Conservation (phyloP, 2,797 vertebrate genomes). For the Cheirogaleus major region DNA sequence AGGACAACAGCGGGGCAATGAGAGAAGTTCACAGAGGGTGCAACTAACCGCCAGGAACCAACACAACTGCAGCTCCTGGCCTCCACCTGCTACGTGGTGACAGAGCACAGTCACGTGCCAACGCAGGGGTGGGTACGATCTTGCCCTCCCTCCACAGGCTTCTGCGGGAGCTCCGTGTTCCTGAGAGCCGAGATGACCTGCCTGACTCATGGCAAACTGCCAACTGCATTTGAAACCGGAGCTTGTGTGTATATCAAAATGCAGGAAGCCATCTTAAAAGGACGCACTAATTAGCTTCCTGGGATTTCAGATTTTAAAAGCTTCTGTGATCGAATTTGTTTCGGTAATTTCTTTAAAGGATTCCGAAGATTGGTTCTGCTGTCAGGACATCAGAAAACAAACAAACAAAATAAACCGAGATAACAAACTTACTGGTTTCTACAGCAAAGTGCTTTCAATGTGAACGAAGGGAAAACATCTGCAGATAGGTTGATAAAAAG, state of each 20-base stretch:
- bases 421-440: constrained; percentile 69
- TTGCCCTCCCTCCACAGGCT: neutral
- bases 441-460: constrained; percentile 66
- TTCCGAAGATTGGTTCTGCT: constrained; percentile 81
- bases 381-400: constrained; percentile 80
- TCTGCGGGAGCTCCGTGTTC: constrained; percentile 46
- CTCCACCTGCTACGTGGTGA: constrained; percentile 15
- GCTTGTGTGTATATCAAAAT: constrained; percentile 82
- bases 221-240: constrained; percentile 81
- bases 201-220: constrained; percentile 77
- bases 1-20: neutral
- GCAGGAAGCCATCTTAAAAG: constrained; percentile 87
- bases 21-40: neutral
- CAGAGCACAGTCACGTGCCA: neutral
- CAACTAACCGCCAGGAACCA: neutral
- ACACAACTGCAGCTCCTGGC: neutral
- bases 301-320: constrained; percentile 87
- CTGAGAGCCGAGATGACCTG: constrained; percentile 69
- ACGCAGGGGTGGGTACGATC: neutral
- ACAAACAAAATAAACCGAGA: constrained; percentile 72
- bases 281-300: constrained; percentile 85
- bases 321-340: constrained; percentile 84
- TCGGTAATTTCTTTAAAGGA: constrained; percentile 82
- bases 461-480: constrained; percentile 22
- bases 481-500: constrained; percentile 65